phyloP scores from a whole-genome alignment of 2,113 vertebrate genomes.

The Turdus rufiventris region DNA sequence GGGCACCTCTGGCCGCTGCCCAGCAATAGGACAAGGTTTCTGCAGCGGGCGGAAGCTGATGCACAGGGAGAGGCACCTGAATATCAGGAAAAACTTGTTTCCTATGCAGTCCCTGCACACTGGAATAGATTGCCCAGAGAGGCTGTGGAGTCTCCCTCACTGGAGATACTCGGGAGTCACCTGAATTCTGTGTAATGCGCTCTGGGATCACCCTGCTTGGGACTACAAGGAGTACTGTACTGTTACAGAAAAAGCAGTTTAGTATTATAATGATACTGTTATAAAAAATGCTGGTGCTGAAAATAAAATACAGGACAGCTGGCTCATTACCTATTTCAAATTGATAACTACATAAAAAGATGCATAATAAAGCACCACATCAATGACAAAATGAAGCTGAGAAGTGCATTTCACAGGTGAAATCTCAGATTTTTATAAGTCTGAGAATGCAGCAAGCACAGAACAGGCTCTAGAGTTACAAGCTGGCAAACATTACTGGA shows the following conservation, averaged over 20 bases:
- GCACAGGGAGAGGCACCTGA: background rate
- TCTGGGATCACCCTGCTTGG: too few relatives aligned
- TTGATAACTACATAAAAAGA: background rate
- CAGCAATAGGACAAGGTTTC: background rate
- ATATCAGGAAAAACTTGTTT: background rate
- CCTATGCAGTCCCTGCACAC: background rate
- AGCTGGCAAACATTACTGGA: too few relatives aligned
- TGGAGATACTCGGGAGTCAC: background rate
- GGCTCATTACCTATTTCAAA: background rate
- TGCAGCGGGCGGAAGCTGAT: background rate
- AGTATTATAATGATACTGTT: background rate
- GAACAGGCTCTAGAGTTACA: background rate
- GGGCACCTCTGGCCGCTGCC: too few relatives aligned
- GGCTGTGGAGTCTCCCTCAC: background rate
- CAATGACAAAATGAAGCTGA: background rate
- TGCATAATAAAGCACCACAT: background rate
- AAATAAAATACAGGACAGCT: background rate
- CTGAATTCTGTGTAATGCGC: background rate
- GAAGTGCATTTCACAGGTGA: background rate
- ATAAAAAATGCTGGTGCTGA: accelerated
- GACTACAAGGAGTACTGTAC: background rate
- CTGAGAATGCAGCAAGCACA: background rate
- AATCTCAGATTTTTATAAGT: background rate
- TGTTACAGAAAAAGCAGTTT: background rate
- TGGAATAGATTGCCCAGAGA: background rate